phyloP scores from a whole-genome alignment of 1,140 invertebrate species.

The Euura saliciscinereae region DNA sequence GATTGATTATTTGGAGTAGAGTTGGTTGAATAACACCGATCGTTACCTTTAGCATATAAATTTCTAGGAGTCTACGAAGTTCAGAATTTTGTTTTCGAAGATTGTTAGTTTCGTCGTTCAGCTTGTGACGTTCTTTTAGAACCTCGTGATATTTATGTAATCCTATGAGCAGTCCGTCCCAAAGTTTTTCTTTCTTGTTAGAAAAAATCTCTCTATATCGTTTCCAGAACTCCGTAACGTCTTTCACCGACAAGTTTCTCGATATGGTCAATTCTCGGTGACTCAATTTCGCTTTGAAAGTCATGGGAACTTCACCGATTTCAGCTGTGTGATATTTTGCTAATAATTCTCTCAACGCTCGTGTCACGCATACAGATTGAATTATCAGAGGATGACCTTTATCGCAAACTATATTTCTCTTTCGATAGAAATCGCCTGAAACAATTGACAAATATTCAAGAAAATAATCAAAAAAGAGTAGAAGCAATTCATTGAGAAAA shows the following conservation, averaged over 20 bases:
- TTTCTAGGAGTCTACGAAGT: conserved; percentile 56
- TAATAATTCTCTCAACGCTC: conserved; percentile 59
- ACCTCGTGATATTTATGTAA: conserved; percentile 63
- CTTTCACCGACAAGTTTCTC: conserved; percentile 52
- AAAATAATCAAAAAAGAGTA: too few species aligned
- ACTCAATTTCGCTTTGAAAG: conserved; percentile 31
- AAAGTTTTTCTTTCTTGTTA: conserved; percentile 56
- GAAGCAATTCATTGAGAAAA: too few species aligned
- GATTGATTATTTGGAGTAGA: neutral
- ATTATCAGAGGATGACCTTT: conserved; percentile 63
- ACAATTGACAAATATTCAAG: neutral
- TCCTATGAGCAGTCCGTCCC: conserved; percentile 62
- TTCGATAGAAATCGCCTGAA: neutral
- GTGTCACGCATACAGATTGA: conserved; percentile 61
- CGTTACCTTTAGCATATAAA: conserved; percentile 36
- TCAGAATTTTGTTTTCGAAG: conserved; percentile 63
- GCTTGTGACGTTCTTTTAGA: conserved; percentile 59
- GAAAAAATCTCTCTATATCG: conserved; percentile 57
- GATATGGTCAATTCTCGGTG: conserved; percentile 52
- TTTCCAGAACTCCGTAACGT: conserved; percentile 62
- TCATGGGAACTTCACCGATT: conserved; percentile 26
- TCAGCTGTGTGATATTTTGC: conserved; percentile 51
- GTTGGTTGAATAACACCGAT: conserved; percentile 10
- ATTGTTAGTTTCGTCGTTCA: conserved; percentile 56
- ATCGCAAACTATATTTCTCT: conserved; percentile 32